phyloP scores from a whole-genome alignment of 2,113 vertebrate species.

The Calypte anna region DNA sequence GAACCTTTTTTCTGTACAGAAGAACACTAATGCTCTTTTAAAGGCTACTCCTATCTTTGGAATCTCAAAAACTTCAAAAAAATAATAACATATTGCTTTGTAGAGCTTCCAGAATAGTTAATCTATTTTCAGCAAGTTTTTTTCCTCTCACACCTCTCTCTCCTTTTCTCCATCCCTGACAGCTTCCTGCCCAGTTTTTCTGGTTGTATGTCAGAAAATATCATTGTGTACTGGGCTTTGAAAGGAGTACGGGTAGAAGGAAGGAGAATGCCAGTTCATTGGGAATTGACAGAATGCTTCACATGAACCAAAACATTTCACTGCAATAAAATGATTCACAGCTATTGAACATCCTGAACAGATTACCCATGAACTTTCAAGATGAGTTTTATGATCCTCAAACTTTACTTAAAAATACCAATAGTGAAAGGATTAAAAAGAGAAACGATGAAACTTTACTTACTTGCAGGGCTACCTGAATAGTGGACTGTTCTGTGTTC shows the following conservation, averaged over 20 bases:
- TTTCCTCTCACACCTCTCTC: not conserved
- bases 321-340: not conserved
- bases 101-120: not conserved
- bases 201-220: not conserved
- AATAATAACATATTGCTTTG: not conserved
- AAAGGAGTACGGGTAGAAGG: not conserved
- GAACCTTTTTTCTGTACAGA: constrained; percentile 16
- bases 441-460: not conserved
- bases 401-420: not conserved
- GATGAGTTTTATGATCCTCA: not conserved
- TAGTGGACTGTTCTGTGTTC: not conserved
- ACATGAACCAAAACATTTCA: not conserved
- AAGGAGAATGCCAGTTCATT: not conserved
- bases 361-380: not conserved
- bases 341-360: not conserved
- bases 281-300: not conserved
- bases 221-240: not conserved
- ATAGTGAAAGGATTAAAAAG: not conserved
- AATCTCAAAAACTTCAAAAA: not conserved
- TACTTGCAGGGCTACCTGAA: not conserved
- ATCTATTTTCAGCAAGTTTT: not conserved
- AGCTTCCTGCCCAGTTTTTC: not conserved
- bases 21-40: constrained; percentile 27
- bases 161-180: not conserved
- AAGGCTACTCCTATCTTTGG: not conserved